Evolutionary conservation across 2,888 invertebrate species (phyloP).

Genomic region (Carcina quercana): DNA sequence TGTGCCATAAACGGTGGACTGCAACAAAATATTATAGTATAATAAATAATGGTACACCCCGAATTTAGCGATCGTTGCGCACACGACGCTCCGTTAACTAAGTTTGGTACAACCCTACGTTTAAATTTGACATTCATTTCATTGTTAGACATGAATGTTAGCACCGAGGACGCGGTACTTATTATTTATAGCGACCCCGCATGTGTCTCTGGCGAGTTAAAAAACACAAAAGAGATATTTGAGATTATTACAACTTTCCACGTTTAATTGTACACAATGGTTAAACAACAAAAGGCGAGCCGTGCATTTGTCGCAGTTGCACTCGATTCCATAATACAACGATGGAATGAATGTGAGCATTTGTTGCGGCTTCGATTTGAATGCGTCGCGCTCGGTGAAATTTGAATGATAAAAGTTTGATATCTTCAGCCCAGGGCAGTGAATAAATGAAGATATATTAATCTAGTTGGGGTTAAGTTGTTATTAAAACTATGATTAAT

Average conservation of each 20-base stretch:
- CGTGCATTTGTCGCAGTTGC: slow-evolving; percentile 61
- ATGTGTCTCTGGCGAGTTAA: slow-evolving; percentile 51
- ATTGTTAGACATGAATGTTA: slow-evolving; percentile 53
- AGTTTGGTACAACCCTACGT: slow-evolving; percentile 61
- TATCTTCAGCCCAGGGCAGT: slow-evolving; percentile 39
- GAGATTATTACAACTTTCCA: slow-evolving; percentile 71
- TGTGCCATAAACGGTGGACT: slow-evolving; percentile 59
- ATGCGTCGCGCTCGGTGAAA: slow-evolving; percentile 40
- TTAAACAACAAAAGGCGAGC: slow-evolving; percentile 59
- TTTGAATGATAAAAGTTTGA: slow-evolving; percentile 67
- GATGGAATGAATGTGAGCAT: slow-evolving; percentile 38
- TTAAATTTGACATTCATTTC: slow-evolving; percentile 66
- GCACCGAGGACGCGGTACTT: slow-evolving; percentile 32
- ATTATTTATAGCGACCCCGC: slow-evolving; percentile 66
- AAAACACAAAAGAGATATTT: slow-evolving; percentile 62
- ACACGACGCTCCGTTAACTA: slow-evolving; percentile 54
- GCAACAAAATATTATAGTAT: slow-evolving; percentile 68
- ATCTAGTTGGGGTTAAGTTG: slow-evolving; percentile 71
- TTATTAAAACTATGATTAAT: slow-evolving; percentile 75
- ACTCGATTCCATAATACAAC: slow-evolving; percentile 44
- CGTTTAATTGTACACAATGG: slow-evolving; percentile 71
- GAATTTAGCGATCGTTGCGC: slow-evolving; percentile 56
- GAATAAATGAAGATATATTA: slow-evolving; percentile 73
- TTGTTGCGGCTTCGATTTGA: slow-evolving; percentile 56
- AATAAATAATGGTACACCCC: slow-evolving; percentile 72